Base-by-base conservation (phyloP, 2,797 vertebrate species). In the Sciurus vulgaris region DNA sequence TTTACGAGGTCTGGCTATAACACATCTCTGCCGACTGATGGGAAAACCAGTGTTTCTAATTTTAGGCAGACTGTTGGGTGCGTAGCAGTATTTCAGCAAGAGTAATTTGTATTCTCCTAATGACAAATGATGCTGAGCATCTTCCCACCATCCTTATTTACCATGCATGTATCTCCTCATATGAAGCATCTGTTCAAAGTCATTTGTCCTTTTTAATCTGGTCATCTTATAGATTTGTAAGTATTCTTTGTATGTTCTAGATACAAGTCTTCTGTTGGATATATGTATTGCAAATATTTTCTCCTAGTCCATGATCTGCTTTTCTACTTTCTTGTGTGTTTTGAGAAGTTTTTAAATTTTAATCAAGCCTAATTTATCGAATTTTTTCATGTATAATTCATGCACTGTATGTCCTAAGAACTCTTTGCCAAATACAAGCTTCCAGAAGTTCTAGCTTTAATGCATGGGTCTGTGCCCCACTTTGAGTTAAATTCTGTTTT, bases 211-310 rank as follows among this genome's bases (percentile, higher is more conserved):
- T 30, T 41, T 44, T 85, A 30, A 74, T 18, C 4, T 26, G 24
- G 0, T 49, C 13, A 69, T 30, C 24, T 83, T 17, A 28, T 2
- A 26, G 54, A 76, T 9, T 14, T 20, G 4, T 15, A 17, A 79
- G 26, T 65, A 26, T 4, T 33, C 28, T 26, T 35, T 17, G 20
- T 26, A 15, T 18, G 11, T 11, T 59, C 69, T 30, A 33, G 73
- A 89, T 17, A 15, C 0, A 8, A 38, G 4, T 41, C 63, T n/a
- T 20, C 49, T 20, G 12, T 83, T 30, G 61, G 47, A 47, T 11
- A 9, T 2, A 30, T 0, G 4, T 1, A 26, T 0, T 11, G 7
- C 22, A 22, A 59, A 35, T 11, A 14, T 33, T 44, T n/a, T 51
- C 70, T 61, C 54, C 78, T 20, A 5, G n/a, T 49, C 38, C 3